phyloP scores from a whole-genome alignment of 2,113 vertebrate species.

The Hepsetus odoe region DNA sequence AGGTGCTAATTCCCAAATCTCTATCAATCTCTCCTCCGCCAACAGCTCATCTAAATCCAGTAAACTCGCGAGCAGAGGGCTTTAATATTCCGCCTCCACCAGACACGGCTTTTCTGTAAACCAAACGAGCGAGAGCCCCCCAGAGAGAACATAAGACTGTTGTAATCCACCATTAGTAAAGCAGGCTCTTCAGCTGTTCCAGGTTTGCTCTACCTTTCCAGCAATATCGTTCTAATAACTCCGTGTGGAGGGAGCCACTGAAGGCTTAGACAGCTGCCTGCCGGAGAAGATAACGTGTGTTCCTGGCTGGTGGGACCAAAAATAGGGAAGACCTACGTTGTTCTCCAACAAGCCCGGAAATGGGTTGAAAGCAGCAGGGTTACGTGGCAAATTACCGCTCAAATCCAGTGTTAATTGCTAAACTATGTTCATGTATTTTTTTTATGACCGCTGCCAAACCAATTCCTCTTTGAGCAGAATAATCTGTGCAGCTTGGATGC shows the following conservation, averaged over 20 bases:
- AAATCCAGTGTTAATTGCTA: background rate
- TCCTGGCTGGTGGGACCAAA: slow-evolving; percentile 2
- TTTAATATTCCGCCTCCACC: background rate
- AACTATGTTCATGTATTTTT: too few species aligned
- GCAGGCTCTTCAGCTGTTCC: background rate
- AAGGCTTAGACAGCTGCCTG: background rate
- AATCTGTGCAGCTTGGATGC: too few species aligned
- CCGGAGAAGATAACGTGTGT: background rate
- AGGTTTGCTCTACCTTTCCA: background rate
- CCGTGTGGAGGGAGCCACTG: background rate
- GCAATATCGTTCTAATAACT: background rate
- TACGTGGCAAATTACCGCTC: background rate
- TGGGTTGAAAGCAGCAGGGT: background rate
- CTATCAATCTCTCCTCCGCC: background rate
- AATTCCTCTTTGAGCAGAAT: background rate
- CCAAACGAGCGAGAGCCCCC: background rate
- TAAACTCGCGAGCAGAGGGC: background rate
- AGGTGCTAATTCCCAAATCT: background rate
- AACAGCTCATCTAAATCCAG: background rate
- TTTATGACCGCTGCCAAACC: too few species aligned
- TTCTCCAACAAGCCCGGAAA: background rate
- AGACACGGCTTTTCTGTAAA: slow-evolving; percentile 11
- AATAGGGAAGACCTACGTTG: background rate
- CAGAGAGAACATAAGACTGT: background rate
- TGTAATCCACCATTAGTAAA: background rate